Conservation (phyloP, 2,113 vertebrate species). For the Archocentrus centrarchus region DNA sequence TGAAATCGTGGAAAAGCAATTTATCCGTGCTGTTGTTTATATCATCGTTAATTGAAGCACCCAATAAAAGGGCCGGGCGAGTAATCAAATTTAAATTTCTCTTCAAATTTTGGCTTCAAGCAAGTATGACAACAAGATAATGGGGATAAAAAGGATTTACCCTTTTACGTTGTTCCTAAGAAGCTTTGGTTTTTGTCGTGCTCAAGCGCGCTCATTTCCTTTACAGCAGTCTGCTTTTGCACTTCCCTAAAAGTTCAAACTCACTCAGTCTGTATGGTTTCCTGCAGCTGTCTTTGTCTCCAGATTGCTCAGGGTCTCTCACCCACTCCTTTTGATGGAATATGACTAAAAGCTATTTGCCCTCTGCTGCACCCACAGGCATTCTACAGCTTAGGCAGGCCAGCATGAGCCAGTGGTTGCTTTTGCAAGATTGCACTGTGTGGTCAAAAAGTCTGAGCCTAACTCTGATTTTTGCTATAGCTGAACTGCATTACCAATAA, state of each 20-base stretch:
- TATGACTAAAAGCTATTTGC: not conserved
- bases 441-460: not conserved
- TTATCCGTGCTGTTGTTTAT: constrained; percentile 3
- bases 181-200: not conserved
- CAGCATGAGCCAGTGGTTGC: not conserved
- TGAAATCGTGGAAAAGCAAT: not conserved
- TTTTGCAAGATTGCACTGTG: not conserved
- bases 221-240: not conserved
- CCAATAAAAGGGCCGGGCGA: not conserved
- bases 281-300: not conserved
- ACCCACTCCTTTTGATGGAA: not conserved
- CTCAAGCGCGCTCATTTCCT: accelerated
- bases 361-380: not conserved
- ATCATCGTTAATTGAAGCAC: not conserved
- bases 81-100: not conserved
- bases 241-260: not conserved
- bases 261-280: not conserved
- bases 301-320: not conserved
- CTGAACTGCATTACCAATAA: not conserved
- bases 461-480: not conserved
- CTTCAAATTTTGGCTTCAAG: not conserved
- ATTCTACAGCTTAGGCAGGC: not conserved
- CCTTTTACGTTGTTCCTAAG: not conserved
- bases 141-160: not conserved
- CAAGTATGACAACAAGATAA: not conserved